phyloP scores from a whole-genome alignment of 2,888 invertebrate genomes.

The Ecliptopera silaceata region DNA sequence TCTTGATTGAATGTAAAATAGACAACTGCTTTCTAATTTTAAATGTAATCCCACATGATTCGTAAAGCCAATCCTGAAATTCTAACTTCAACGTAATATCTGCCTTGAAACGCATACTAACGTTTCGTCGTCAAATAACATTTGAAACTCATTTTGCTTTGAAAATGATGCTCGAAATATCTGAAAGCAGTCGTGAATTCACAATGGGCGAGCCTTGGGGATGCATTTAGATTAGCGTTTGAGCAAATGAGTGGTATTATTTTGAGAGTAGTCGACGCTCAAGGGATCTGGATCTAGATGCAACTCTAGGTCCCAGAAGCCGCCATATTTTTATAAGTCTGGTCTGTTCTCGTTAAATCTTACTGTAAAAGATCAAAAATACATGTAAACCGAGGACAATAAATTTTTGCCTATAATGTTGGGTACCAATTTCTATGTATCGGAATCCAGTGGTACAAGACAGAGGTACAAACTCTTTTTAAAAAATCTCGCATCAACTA shows the following conservation, averaged over 20 bases:
- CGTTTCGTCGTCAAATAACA: background rate
- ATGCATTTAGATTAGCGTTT: constrained; percentile 41
- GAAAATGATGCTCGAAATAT: constrained; percentile 21
- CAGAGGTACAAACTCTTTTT: no score
- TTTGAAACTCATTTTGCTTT: constrained; percentile 11
- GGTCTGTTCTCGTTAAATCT: no score
- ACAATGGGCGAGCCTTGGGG: constrained; percentile 33
- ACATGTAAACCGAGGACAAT: no score
- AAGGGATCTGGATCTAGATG: background rate
- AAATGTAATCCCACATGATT: background rate
- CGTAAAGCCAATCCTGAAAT: background rate
- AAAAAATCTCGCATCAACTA: no score
- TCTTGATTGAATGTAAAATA: no score
- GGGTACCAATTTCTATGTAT: no score
- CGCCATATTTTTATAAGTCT: background rate
- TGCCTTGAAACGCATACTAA: background rate
- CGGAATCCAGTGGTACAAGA: no score
- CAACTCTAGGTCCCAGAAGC: background rate
- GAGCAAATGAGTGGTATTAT: constrained; percentile 32
- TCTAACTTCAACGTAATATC: background rate
- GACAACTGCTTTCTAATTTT: no score
- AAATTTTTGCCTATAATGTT: no score
- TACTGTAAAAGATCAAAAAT: no score
- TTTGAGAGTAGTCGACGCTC: constrained; percentile 17
- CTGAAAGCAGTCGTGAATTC: constrained; percentile 28